Evolutionary conservation across 2,888 invertebrate species (phyloP).

Genomic region (Noctua pronuba): DNA sequence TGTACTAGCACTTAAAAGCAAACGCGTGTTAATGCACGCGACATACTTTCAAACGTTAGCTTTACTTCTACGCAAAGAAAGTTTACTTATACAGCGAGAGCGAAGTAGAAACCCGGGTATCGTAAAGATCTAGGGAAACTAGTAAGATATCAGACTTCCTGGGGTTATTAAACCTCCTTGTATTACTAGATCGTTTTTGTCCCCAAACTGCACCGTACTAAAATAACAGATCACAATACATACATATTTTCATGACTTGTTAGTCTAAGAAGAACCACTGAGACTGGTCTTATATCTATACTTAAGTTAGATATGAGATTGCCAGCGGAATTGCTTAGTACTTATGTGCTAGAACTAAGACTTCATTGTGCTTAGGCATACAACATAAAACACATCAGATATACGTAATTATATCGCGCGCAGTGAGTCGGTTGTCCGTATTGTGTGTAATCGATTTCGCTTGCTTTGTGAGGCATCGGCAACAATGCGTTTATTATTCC

Average conservation of each 20-base stretch:
- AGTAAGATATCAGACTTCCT: neutral
- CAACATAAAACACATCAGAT: conserved; percentile 38
- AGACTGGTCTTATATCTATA: neutral
- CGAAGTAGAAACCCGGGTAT: conserved; percentile 17
- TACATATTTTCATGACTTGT: neutral
- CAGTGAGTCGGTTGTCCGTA: conserved; percentile 47
- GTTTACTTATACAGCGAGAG: conserved; percentile 42
- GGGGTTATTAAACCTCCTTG: neutral
- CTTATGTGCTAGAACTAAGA: conserved; percentile 27
- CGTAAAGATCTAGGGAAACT: conserved; percentile 20
- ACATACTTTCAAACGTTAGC: conserved; percentile 49
- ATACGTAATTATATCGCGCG: conserved; percentile 34
- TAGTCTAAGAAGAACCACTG: neutral
- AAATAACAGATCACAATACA: neutral
- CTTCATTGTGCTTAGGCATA: conserved; percentile 22
- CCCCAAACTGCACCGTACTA: neutral
- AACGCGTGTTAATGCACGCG: conserved; percentile 21
- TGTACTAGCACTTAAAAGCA: conserved; percentile 23
- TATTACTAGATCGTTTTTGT: neutral
- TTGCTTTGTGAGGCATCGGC: conserved; percentile 68
- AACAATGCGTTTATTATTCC: conserved; percentile 84
- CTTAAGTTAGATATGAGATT: neutral
- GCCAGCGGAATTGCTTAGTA: neutral
- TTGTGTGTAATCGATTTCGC: conserved; percentile 73
- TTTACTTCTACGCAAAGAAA: conserved; percentile 47